Base-by-base conservation (phyloP, 1,140 invertebrate genomes). In the Zaprionus kolodkinae region DNA sequence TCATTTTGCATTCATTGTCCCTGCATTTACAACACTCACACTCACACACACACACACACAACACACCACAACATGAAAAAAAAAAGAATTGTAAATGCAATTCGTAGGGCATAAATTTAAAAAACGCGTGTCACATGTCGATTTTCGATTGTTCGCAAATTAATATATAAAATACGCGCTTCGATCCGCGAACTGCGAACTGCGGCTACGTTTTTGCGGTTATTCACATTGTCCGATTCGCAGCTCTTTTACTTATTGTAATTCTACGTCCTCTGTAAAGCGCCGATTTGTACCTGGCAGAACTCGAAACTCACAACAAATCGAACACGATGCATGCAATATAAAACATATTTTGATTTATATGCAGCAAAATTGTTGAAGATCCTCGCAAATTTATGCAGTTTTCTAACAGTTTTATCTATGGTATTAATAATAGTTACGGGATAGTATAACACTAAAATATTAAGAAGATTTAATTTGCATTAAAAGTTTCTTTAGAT, bases 71-170 rank as follows among this genome's bases (percentile, higher is more conserved):
- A 27, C 33, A 55, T 48, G 13, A 35, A 35, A 35, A 10, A 33
- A 33, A 33, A 69, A 77, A 80, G 75, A 78, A 88, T 81, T 83
- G 72, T 73, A 78, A 82, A 85, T 88, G 77, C 88, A 91, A 91
- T 91, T 91, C 88, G 87, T 91, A 81, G 81, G 79, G 77, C 87
- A 91, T 89, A 91, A 91, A 91, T 91, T 91, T 91, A 78, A 82
- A 90, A 86, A 86, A 89, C 88, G 84, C 89, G 88, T 91, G 89
- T 91, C 88, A 91, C 88, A 91, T 91, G 89, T 91, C 89, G 84
- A 88, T 91, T 89, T 78, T 91, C 78, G 79, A 89, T 91, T 91
- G 89, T 91, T 91, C 84, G 79, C 88, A 91, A 91, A 91, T 91
- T 91, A 91, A 91, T 91, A 91, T 86, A 86, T 90, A 86, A 77